A percentile compares a stretch with the other conserved stretches of the same genome.
Evolutionary conservation across 1,140 invertebrate genomes (phyloP).

Genomic region (Hyles vespertilio): DNA sequence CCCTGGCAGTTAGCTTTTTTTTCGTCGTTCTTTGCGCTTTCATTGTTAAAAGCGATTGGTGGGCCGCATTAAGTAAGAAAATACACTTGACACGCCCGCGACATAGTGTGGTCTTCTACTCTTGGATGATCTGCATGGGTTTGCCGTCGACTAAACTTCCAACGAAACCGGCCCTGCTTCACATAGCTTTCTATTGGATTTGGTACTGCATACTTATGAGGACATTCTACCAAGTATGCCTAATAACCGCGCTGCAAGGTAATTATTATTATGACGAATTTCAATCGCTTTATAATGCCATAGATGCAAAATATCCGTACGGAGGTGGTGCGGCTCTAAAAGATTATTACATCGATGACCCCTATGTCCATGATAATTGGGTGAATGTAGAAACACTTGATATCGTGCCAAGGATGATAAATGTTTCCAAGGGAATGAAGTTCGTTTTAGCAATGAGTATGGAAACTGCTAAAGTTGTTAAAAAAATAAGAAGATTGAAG

Average conservation of each 20-base stretch:
- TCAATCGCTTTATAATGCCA: constrained; percentile 43
- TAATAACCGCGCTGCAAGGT: constrained; percentile 49
- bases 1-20: constrained; percentile 33
- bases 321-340: constrained; percentile 48
- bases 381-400: constrained; percentile 34
- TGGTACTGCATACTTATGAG: constrained; percentile 57
- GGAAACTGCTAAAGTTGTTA: constrained; percentile 31
- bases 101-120: constrained; percentile 40
- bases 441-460: constrained; percentile 51
- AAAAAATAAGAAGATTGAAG: constrained; percentile 28
- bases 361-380: constrained; percentile 44
- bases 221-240: constrained; percentile 54
- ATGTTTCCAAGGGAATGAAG: constrained; percentile 42
- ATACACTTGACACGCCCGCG: constrained; percentile 9
- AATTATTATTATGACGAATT: constrained; percentile 40
- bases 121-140: constrained; percentile 56
- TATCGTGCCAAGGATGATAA: constrained; percentile 26
- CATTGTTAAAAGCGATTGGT: constrained; percentile 29
- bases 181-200: constrained; percentile 42
- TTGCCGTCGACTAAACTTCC: constrained; percentile 40
- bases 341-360: constrained; percentile 49
- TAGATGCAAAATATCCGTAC: constrained; percentile 38
- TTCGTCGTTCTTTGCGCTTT: constrained; percentile 31
- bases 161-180: constrained; percentile 28
- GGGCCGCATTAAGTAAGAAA: constrained; percentile 8